These are phyloP conservation scores for Psilanteris sp. DNA, from an alignment of 1,140 invertebrate species.

Conservation along the genomic window DNA sequence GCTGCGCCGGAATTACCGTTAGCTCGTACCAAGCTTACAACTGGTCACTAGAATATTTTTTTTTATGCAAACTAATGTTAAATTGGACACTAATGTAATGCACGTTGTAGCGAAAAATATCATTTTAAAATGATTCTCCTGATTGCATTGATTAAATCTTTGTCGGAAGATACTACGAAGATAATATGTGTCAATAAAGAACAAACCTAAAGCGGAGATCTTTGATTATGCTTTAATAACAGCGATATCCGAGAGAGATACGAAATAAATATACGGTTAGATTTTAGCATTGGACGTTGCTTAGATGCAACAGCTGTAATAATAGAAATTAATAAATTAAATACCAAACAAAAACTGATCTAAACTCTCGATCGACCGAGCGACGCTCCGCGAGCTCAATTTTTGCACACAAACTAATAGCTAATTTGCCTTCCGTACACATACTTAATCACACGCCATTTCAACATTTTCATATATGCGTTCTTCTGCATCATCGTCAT, in stretches of 20 bases:
- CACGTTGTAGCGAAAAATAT: too few relatives aligned
- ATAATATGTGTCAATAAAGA: too few relatives aligned
- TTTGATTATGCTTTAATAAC: too few relatives aligned
- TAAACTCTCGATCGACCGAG: slow-evolving; percentile 46
- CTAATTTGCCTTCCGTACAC: slow-evolving; percentile 29
- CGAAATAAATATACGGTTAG: too few relatives aligned
- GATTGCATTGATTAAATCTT: slow-evolving; percentile 12
- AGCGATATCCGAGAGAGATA: too few relatives aligned
- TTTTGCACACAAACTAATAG: slow-evolving; percentile 28
- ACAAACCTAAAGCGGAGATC: too few relatives aligned
- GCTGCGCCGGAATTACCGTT: slow-evolving; percentile 23
- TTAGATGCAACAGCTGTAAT: too few relatives aligned
- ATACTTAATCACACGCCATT: slow-evolving; percentile 12
- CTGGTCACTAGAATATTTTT: slow-evolving; percentile 15
- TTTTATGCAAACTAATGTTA: background rate
- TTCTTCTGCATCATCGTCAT: slow-evolving; percentile 45
- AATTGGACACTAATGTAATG: slow-evolving; percentile 6
- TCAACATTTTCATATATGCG: slow-evolving; percentile 51
- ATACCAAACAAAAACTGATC: slow-evolving; percentile 30
- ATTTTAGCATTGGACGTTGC: too few relatives aligned
- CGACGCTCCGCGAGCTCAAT: slow-evolving; percentile 41
- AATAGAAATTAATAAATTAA: too few relatives aligned
- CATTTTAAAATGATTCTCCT: too few relatives aligned
- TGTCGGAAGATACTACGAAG: background rate
- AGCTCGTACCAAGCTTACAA: slow-evolving; percentile 11